Conservation (phyloP, 2,888 invertebrate species). For the Cartodere bifasciata region DNA sequence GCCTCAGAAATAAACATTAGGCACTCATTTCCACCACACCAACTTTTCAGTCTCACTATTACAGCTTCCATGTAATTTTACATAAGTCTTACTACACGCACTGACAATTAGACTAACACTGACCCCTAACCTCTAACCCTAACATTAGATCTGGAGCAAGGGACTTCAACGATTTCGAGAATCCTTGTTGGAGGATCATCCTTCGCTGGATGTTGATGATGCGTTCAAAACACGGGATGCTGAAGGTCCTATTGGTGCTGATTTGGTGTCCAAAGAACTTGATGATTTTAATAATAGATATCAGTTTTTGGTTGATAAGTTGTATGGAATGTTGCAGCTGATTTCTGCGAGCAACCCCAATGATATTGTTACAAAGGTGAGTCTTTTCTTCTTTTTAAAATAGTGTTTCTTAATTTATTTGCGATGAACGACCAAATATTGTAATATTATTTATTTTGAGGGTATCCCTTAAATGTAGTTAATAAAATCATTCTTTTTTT, state of each 20-base stretch:
- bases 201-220: conserved; percentile 53
- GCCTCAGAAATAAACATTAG: conserved; percentile 4
- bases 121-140: conserved; percentile 43
- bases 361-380: conserved; percentile 65
- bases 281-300: conserved; percentile 72
- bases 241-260: conserved; percentile 45
- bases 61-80: conserved; percentile 11
- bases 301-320: conserved; percentile 53
- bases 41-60: conserved; percentile 4
- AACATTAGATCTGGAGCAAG: conserved; percentile 70
- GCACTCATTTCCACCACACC: not conserved
- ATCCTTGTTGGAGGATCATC: conserved; percentile 69
- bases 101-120: conserved; percentile 38
- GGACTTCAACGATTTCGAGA: conserved; percentile 76
- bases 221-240: conserved; percentile 29
- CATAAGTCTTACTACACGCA: conserved; percentile 23
- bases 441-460: too few species aligned
- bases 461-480: too few species aligned
- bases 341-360: conserved; percentile 56
- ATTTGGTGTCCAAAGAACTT: conserved; percentile 61
- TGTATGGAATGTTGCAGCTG: conserved; percentile 57
- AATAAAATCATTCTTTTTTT: too few species aligned
- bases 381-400: conserved; percentile 31
- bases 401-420: too few species aligned
- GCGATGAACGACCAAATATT: too few species aligned